A percentile compares a stretch with the other conserved stretches of the same genome.
Conservation (phyloP, 2,888 invertebrate species). For the Fabriciana adippe region DNA sequence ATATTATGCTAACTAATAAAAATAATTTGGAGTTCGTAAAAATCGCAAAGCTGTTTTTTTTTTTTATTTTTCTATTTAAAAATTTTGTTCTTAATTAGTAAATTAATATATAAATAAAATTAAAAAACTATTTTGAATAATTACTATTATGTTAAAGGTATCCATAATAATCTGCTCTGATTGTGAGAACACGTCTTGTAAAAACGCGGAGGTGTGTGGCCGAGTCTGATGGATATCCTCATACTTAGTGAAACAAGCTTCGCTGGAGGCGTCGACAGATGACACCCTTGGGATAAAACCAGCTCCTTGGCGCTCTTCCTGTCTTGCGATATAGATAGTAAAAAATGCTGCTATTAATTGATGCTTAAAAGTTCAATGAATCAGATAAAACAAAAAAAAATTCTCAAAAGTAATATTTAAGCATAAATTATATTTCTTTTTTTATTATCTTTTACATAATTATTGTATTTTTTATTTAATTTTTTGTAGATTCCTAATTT, state of each 20-base stretch:
- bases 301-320: background rate
- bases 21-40: too few relatives aligned
- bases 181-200: too few relatives aligned
- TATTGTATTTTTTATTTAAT: background rate
- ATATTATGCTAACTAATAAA: too few relatives aligned
- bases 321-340: background rate
- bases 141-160: too few relatives aligned
- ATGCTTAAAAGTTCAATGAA: background rate
- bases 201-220: background rate
- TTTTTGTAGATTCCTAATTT: background rate
- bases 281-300: constrained; percentile 58
- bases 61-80: too few relatives aligned
- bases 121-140: too few relatives aligned
- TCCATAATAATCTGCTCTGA: too few relatives aligned
- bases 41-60: too few relatives aligned
- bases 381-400: background rate
- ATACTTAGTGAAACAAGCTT: background rate
- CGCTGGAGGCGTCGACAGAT: constrained; percentile 51
- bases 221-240: constrained; percentile 1
- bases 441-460: too few relatives aligned
- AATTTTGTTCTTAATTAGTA: too few relatives aligned
- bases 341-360: background rate
- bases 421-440: too few relatives aligned
- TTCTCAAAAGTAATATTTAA: background rate
- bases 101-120: too few relatives aligned